Base-by-base conservation (phyloP, 2,888 invertebrate species). In the Cosmorhoe ocellata region DNA sequence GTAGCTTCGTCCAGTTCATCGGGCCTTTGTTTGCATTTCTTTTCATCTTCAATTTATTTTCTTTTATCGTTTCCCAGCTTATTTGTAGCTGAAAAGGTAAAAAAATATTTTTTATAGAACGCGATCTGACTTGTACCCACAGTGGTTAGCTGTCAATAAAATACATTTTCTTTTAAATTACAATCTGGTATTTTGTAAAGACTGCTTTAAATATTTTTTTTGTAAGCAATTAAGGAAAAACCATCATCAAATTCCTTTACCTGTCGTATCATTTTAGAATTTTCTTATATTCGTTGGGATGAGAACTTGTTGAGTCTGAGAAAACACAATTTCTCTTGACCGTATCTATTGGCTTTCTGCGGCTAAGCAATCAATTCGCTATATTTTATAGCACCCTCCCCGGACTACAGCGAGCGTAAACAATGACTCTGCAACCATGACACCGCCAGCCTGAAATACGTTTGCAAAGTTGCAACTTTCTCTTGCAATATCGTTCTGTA, bases 131-230 rank as follows among this genome's bases (percentile, higher is more conserved):
- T n/a, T n/a, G n/a, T n/a, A n/a, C n/a, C n/a, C n/a, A n/a, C n/a
- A 62, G 66, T 62, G 61, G 67, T 67, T 63, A 57, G 36, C 34
- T 48, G 50, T 54, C 54, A 50, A 49, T 54, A 45, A 58, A 57
- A 5, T 36, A 28, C 18, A 33, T 31, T 34, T 34, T 30, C 32
- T 49, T 18, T 32, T 18, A 27, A 38, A 33, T 14, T 34, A 7
- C 1, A 36, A 3, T n/a, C 27, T 9, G n/a, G n/a, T n/a, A n/a
- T n/a, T n/a, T n/a, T n/a, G 18, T 18, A 1, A 28, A n/a, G 3
- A 1, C 27, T 28, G 1, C n/a, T 28, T n/a, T 28, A n/a, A 28
- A 26, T 6, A n/a, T n/a, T n/a, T n/a, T n/a, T n/a, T n/a, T n/a
- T n/a, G n/a, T n/a, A n/a, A n/a, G n/a, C n/a, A n/a, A n/a, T n/a